phyloP scores from a whole-genome alignment of 2,797 vertebrate species.

The Hirundo rustica region DNA sequence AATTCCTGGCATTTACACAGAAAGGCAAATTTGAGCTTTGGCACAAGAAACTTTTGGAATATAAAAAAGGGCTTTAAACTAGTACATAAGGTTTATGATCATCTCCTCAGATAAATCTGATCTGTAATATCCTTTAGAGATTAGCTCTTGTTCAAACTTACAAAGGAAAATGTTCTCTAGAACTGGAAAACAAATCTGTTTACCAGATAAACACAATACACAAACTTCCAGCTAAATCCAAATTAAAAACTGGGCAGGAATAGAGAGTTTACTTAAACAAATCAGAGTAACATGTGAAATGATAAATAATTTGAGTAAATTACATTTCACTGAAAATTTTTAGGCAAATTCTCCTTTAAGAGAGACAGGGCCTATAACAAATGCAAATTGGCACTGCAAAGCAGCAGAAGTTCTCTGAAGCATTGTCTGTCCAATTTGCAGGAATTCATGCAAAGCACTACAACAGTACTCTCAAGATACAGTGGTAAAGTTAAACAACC shows the following conservation, averaged over 20 bases:
- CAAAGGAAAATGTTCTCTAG: neutral
- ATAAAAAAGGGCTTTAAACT: neutral
- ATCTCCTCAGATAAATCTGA: neutral
- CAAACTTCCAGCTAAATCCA: slow-evolving; percentile 5
- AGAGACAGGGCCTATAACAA: neutral
- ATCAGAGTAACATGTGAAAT: neutral
- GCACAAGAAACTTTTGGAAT: neutral
- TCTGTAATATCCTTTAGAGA: neutral
- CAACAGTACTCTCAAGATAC: neutral
- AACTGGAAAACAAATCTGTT: neutral
- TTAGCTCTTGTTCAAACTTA: neutral
- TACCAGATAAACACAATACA: neutral
- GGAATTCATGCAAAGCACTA: neutral
- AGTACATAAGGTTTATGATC: neutral
- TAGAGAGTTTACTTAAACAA: slow-evolving; percentile 30
- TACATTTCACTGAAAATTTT: neutral
- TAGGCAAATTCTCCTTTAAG: neutral
- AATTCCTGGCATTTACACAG: neutral
- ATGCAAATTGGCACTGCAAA: neutral
- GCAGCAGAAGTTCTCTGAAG: neutral
- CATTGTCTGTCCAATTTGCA: neutral
- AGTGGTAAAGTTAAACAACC: neutral
- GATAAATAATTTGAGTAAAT: slow-evolving; percentile 1
- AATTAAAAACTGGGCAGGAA: neutral
- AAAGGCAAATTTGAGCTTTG: neutral